phyloP scores from a whole-genome alignment of 2,797 vertebrate genomes.

The Lepus townsendii region DNA sequence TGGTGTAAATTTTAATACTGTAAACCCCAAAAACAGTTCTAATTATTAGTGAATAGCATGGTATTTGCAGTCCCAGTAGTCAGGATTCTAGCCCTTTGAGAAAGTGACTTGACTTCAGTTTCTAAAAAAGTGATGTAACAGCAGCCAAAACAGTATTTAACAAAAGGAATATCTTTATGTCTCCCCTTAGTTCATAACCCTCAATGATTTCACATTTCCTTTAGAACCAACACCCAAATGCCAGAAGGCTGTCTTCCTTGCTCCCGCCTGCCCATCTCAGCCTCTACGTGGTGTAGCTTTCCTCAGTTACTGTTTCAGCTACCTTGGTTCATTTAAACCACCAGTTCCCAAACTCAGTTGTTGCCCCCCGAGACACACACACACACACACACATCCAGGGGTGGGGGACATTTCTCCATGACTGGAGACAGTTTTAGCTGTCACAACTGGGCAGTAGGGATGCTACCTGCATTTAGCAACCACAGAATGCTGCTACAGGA shows the following conservation, averaged over 20 bases:
- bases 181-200: background rate
- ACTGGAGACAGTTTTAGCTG: background rate
- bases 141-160: background rate
- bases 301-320: background rate
- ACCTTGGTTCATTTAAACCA: background rate
- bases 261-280: background rate
- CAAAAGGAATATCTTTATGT: background rate
- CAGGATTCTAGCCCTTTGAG: background rate
- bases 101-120: slow-evolving; percentile 1
- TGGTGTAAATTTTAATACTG: background rate
- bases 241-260: background rate
- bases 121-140: background rate
- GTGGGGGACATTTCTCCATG: background rate
- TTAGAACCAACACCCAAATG: background rate
- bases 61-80: background rate
- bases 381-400: too few species aligned
- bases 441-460: background rate
- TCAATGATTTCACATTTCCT: background rate
- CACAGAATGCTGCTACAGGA: background rate
- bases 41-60: background rate
- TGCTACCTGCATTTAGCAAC: background rate
- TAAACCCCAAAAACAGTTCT: background rate
- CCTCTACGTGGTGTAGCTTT: background rate
- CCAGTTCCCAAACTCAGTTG: background rate
- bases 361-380: background rate